These are phyloP conservation scores for Bradysia coprophila DNA, from an alignment of 1,140 invertebrate genomes.

Conservation along the genomic window DNA sequence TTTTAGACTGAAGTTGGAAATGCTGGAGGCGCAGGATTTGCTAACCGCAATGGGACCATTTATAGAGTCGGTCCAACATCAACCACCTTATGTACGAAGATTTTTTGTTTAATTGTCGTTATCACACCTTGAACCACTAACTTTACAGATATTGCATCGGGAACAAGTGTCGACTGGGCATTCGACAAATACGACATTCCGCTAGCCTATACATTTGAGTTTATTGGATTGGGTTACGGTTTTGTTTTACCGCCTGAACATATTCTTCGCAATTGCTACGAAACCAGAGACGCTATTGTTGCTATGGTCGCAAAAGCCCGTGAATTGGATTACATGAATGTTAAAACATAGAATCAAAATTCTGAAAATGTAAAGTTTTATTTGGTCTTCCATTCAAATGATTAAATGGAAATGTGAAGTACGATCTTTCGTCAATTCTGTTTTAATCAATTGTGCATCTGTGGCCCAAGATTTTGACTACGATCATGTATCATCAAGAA, in stretches of 20 bases:
- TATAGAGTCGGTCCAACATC: conserved; percentile 30
- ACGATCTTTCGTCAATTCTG: too few species aligned
- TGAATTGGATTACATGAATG: too few species aligned
- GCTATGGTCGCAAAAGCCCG: conserved; percentile 37
- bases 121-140: too few species aligned
- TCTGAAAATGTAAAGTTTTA: too few species aligned
- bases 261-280: conserved; percentile 62
- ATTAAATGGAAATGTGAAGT: too few species aligned
- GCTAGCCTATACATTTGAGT: conserved; percentile 36
- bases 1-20: not conserved
- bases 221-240: conserved; percentile 35
- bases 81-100: conserved; percentile 37
- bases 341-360: too few species aligned
- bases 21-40: conserved; percentile 22
- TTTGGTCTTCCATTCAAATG: too few species aligned
- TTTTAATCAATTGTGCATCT: too few species aligned
- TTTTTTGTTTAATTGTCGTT: not conserved
- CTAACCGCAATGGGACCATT: conserved; percentile 28
- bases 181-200: conserved; percentile 35
- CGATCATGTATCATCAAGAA: too few species aligned
- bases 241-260: conserved; percentile 68
- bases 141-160: conserved; percentile 28
- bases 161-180: conserved; percentile 47
- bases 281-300: conserved; percentile 61
- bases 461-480: too few species aligned